These are phyloP conservation scores for Lycocorax pyrrhopterus DNA, from an alignment of 2,113 vertebrate species.

Conservation along the genomic window DNA sequence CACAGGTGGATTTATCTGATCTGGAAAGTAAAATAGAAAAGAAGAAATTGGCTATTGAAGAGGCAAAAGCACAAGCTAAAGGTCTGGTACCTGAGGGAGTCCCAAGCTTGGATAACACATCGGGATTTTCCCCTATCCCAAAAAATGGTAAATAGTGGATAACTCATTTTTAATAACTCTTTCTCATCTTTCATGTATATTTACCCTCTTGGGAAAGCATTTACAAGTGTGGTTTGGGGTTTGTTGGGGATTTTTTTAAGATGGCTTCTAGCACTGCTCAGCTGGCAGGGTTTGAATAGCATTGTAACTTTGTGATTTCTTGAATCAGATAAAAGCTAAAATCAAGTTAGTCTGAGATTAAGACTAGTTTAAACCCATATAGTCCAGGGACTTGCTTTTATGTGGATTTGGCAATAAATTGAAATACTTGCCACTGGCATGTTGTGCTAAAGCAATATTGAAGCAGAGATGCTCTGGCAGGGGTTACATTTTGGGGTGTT, in stretches of 20 bases:
- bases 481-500: not conserved
- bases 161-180: not conserved
- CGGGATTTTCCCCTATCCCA: conserved; percentile 78
- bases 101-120: conserved; percentile 56
- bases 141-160: conserved; percentile 68
- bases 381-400: not conserved
- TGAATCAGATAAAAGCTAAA: not conserved
- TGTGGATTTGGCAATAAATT: not conserved
- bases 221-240: not conserved
- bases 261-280: not conserved
- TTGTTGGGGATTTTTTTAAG: not conserved
- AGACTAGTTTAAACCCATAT: not conserved
- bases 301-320: not conserved
- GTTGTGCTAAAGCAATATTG: not conserved
- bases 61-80: conserved; percentile 77
- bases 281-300: not conserved
- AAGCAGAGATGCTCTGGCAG: not conserved
- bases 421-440: not conserved
- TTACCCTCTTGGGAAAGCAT: not conserved
- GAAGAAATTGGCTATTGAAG: conserved; percentile 72
- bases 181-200: not conserved
- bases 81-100: conserved; percentile 61
- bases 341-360: not conserved
- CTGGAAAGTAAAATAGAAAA: conserved; percentile 78
- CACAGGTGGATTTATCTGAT: conserved; percentile 72